Percentiles rank a stretch among this genome's conserved stretches.
Conservation (phyloP, 1,140 invertebrate species). For the Cydia splendana region DNA sequence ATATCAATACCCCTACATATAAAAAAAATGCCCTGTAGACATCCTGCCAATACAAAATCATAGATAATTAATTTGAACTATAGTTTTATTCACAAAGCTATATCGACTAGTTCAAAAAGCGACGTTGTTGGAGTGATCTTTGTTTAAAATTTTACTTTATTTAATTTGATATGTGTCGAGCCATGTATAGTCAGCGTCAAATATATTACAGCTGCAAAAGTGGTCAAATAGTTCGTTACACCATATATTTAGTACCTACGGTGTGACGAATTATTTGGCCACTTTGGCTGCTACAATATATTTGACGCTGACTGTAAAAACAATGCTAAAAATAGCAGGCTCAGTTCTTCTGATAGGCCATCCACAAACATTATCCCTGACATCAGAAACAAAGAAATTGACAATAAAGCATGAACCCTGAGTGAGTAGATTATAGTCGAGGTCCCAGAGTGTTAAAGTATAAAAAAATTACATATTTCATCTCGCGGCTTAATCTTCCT, state of each 20-base stretch:
- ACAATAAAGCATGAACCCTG: neutral
- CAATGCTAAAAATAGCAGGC: neutral
- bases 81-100: too few relatives aligned
- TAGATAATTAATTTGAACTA: too few relatives aligned
- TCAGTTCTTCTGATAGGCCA: neutral
- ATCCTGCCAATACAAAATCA: neutral
- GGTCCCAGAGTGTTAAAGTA: neutral
- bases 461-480: neutral
- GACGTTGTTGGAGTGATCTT: too few relatives aligned
- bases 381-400: neutral
- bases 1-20: neutral
- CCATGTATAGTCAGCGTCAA: too few relatives aligned
- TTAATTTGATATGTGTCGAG: too few relatives aligned
- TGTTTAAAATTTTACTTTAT: too few relatives aligned
- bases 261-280: too few relatives aligned
- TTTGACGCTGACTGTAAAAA: neutral
- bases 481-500: neutral
- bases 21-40: neutral
- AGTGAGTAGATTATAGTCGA: conserved; percentile 10
- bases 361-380: neutral
- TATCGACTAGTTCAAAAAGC: too few relatives aligned
- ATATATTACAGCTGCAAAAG: too few relatives aligned
- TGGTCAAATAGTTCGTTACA: too few relatives aligned
- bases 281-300: too few relatives aligned
- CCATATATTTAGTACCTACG: too few relatives aligned